Evolutionary conservation across 2,113 vertebrate species (phyloP).

Genomic region (Ptychochromis oligacanthus): DNA sequence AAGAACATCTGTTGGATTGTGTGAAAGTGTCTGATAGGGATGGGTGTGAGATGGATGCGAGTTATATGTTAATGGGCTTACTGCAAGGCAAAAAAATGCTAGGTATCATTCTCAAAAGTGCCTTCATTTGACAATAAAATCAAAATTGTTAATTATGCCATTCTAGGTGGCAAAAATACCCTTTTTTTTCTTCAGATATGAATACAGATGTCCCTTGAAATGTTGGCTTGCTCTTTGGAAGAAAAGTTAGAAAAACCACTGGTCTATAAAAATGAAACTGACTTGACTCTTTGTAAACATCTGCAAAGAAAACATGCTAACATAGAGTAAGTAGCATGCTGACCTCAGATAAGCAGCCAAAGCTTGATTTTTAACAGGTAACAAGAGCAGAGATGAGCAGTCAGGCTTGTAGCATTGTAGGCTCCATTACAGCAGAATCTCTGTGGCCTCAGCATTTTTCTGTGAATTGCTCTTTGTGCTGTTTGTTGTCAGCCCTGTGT

Average conservation of each 20-base stretch:
- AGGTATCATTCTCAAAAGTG: background rate
- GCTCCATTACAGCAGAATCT: background rate
- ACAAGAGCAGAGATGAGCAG: background rate
- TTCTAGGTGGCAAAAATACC: background rate
- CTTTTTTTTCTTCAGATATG: background rate
- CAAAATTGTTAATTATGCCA: background rate
- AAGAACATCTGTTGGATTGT: background rate
- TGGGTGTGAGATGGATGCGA: rapidly evolving
- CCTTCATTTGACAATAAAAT: background rate
- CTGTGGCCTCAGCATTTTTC: background rate
- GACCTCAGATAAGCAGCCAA: background rate
- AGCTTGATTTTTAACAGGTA: background rate
- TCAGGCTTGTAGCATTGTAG: no score
- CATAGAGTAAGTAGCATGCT: background rate
- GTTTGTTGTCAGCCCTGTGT: background rate
- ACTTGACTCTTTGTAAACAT: background rate
- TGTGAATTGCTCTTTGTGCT: background rate
- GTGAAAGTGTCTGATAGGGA: rapidly evolving
- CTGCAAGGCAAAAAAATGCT: background rate
- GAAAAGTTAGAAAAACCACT: background rate
- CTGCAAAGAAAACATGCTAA: background rate
- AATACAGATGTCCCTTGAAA: background rate
- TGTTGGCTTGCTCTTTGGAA: background rate
- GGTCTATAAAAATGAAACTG: background rate
- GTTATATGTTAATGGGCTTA: background rate